Conservation (phyloP, 2,113 vertebrate species). For the Hystrix brachyura region DNA sequence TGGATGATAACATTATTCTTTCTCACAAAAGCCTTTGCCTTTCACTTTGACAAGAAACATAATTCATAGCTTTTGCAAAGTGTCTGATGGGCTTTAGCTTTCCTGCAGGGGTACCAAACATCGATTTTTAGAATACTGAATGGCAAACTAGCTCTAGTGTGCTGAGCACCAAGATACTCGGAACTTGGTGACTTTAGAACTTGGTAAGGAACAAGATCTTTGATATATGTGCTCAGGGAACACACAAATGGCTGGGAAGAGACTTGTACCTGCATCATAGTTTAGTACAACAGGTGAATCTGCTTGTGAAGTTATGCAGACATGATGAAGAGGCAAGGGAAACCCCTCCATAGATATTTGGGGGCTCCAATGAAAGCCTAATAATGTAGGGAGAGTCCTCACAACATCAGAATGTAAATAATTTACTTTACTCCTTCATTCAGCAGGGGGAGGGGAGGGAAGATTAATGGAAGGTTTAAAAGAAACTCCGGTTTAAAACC, state of each 20-base stretch:
- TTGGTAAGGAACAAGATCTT: background rate
- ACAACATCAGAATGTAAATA: conserved; percentile 88
- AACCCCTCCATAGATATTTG: conserved; percentile 74
- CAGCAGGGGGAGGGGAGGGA: conserved; percentile 54
- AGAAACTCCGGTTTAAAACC: conserved; percentile 81
- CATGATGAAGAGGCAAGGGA: background rate
- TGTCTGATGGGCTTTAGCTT: background rate
- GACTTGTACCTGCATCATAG: background rate
- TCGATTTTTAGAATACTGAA: background rate
- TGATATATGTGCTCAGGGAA: background rate
- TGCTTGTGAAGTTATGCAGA: background rate
- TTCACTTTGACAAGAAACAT: background rate
- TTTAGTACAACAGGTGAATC: conserved; percentile 40
- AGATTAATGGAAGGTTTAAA: conserved; percentile 87
- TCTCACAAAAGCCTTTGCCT: background rate
- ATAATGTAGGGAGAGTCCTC: conserved; percentile 85
- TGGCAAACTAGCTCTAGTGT: background rate
- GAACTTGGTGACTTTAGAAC: background rate
- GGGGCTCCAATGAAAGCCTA: conserved; percentile 86
- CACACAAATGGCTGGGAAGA: background rate
- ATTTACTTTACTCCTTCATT: conserved; percentile 87
- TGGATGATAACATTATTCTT: background rate
- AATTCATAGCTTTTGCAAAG: background rate
- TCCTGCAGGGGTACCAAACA: accelerated
- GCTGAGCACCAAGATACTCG: background rate